A percentile compares a stretch with the other conserved stretches of the same genome.
These are phyloP conservation scores for Odontomyia ornata DNA, from an alignment of 2,888 invertebrate species.

Conservation along the genomic window DNA sequence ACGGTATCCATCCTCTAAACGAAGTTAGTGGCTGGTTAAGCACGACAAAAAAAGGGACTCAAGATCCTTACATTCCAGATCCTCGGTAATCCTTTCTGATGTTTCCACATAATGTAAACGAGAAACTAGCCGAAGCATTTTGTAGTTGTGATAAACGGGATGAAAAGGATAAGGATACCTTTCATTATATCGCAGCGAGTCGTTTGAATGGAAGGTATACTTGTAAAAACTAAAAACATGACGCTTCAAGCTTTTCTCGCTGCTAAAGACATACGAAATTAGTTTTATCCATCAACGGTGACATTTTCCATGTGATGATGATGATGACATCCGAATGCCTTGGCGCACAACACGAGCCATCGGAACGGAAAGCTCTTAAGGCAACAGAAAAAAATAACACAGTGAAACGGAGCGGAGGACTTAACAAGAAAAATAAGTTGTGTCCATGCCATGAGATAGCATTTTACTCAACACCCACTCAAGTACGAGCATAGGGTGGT, in stretches of 20 bases:
- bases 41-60: conserved; percentile 28
- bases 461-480: not conserved
- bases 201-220: conserved; percentile 3
- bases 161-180: conserved; percentile 21
- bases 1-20: not conserved
- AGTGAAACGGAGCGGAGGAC: not conserved
- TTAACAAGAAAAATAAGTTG: conserved; percentile 15
- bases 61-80: conserved; percentile 31
- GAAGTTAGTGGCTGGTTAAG: not conserved
- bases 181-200: not conserved
- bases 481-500: not conserved
- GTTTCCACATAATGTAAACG: conserved; percentile 43
- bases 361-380: conserved; percentile 4
- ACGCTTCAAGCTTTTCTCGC: conserved; percentile 23
- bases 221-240: conserved; percentile 45
- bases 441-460: not conserved
- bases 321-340: conserved; percentile 45
- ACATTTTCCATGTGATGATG: conserved; percentile 50
- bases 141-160: not conserved
- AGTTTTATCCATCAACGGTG: conserved; percentile 50
- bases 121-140: conserved; percentile 12
- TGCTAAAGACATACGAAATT: conserved; percentile 48
- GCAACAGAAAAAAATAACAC: conserved; percentile 1
- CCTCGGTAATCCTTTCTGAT: conserved; percentile 46
- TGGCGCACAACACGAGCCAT: not conserved